These are phyloP conservation scores for Tychaedon coryphoeus DNA, from an alignment of 2,113 vertebrate species.

Conservation along the genomic window DNA sequence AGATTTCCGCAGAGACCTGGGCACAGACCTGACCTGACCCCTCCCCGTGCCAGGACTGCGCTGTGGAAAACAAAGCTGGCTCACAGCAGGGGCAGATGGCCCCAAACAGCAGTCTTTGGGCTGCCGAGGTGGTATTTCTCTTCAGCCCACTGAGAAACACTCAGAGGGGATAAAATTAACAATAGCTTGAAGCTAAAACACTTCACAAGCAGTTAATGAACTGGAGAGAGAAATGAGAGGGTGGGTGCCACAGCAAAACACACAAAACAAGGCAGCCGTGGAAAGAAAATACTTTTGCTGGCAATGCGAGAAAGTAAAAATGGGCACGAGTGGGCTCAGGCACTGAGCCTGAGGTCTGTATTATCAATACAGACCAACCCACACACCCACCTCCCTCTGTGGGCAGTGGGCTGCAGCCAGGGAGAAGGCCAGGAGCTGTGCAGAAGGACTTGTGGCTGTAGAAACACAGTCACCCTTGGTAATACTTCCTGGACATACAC, in stretches of 20 bases:
- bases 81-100: accelerated
- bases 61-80: background rate
- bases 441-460: background rate
- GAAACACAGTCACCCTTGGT: background rate
- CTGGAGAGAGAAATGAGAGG: background rate
- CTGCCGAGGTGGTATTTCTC: background rate
- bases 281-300: background rate
- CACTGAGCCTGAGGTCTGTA: no score
- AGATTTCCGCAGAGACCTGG: background rate
- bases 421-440: background rate
- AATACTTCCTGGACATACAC: background rate
- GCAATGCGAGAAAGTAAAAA: background rate
- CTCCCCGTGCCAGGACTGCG: background rate
- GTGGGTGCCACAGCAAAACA: background rate
- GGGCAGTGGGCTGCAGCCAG: background rate
- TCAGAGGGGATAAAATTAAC: background rate
- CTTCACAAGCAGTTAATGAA: background rate
- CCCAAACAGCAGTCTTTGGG: background rate
- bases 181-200: background rate
- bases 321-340: background rate
- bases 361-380: accelerated
- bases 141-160: background rate
- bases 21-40: background rate
- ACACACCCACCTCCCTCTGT: background rate
- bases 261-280: accelerated